phyloP scores from a whole-genome alignment of 2,113 vertebrate genomes.

The Rhagologus leucostigma region DNA sequence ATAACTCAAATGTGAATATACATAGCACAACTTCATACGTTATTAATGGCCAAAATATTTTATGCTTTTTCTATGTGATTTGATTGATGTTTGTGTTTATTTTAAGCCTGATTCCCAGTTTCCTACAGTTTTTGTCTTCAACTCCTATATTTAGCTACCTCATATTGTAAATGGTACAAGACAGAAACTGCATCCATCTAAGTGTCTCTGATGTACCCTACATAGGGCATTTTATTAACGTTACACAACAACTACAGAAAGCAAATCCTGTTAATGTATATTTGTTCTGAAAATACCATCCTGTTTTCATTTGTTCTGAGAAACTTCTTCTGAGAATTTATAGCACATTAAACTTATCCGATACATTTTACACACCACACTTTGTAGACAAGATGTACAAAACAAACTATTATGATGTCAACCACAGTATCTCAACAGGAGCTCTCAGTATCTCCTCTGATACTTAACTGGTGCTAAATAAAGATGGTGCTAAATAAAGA shows the following conservation, averaged over 20 bases:
- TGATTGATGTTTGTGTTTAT: background rate
- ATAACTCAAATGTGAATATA: background rate
- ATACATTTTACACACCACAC: background rate
- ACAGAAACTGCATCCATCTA: background rate
- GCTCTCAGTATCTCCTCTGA: background rate
- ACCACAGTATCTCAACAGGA: background rate
- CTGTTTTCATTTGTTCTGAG: background rate
- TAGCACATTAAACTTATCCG: background rate
- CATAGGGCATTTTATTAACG: background rate
- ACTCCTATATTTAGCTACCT: background rate
- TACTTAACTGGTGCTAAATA: background rate
- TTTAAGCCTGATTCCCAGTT: background rate
- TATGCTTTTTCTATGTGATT: background rate
- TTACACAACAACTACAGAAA: background rate
- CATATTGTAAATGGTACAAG: background rate
- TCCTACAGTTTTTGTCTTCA: background rate
- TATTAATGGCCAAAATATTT: constrained; percentile 26
- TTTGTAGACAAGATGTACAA: background rate
- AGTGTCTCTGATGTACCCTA: background rate
- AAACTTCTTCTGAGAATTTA: background rate
- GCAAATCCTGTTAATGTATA: background rate
- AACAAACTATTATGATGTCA: background rate
- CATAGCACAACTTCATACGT: background rate
- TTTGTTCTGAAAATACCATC: background rate
- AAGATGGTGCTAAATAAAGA: background rate